These are phyloP conservation scores for Acrossocheilus fasciatus DNA, from an alignment of 2,797 vertebrate species.

Conservation along the genomic window DNA sequence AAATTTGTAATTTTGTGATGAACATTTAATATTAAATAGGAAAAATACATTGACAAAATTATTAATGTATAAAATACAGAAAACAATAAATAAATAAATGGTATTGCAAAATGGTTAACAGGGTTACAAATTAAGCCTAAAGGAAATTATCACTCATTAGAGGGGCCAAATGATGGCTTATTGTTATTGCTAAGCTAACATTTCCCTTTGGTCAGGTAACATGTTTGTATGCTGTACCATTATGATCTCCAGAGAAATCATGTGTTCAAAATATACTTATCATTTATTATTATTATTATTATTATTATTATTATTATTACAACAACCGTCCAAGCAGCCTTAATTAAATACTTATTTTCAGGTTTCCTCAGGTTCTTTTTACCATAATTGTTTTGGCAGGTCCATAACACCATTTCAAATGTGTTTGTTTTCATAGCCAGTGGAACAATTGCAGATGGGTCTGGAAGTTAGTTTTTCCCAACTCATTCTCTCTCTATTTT, in stretches of 20 bases:
- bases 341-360: background rate
- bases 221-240: background rate
- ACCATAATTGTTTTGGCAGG: slow-evolving; percentile 33
- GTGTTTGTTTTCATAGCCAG: slow-evolving; percentile 56
- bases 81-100: background rate
- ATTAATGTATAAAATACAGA: background rate
- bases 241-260: background rate
- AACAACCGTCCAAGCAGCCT: background rate
- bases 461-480: slow-evolving; percentile 29
- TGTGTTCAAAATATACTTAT: background rate
- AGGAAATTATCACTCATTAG: background rate
- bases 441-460: slow-evolving; percentile 53
- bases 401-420: slow-evolving; percentile 47
- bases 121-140: background rate
- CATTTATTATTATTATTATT: background rate
- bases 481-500: slow-evolving; percentile 9
- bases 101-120: background rate
- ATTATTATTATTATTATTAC: no score
- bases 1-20: background rate
- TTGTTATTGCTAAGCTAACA: background rate
- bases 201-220: background rate
- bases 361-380: background rate
- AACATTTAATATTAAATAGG: background rate
- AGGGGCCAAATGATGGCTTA: background rate
- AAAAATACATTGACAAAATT: background rate